These are phyloP conservation scores for Lampris megalopsis DNA, from an alignment of 2,113 vertebrate genomes.

Conservation along the genomic window DNA sequence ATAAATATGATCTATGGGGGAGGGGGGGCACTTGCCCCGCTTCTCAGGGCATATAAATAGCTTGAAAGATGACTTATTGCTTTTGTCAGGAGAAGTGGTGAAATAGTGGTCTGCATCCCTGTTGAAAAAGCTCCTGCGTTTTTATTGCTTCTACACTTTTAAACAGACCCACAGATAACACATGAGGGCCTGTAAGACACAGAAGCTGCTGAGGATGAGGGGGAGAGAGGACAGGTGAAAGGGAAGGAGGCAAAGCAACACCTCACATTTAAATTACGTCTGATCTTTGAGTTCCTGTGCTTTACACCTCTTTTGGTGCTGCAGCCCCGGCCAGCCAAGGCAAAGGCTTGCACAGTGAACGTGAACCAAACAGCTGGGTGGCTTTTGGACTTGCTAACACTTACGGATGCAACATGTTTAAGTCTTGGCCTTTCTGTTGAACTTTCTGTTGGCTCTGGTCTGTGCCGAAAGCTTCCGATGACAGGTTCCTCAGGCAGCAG, in stretches of 20 bases:
- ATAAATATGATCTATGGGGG: slow-evolving; percentile 67
- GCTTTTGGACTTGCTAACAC: slow-evolving; percentile 52
- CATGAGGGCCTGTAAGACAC: slow-evolving; percentile 40
- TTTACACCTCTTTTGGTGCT: slow-evolving; percentile 65
- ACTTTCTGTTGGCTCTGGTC: slow-evolving; percentile 49
- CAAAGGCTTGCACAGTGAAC: slow-evolving; percentile 42
- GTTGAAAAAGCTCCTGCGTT: slow-evolving; percentile 36
- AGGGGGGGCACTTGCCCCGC: slow-evolving; percentile 51
- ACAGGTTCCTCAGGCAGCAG: slow-evolving; percentile 56
- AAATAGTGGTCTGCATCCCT: slow-evolving; percentile 54
- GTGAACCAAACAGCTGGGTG: slow-evolving; percentile 75
- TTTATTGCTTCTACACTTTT: slow-evolving; percentile 62
- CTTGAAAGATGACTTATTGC: slow-evolving; percentile 72
- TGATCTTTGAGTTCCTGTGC: slow-evolving; percentile 58
- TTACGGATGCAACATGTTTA: slow-evolving; percentile 51
- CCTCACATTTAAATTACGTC: slow-evolving; percentile 53
- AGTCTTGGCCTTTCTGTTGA: slow-evolving; percentile 55
- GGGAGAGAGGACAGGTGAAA: not conserved
- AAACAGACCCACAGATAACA: slow-evolving; percentile 42
- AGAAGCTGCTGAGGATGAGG: slow-evolving; percentile 20
- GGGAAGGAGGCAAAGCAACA: slow-evolving; percentile 12
- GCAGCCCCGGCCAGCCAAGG: slow-evolving; percentile 46
- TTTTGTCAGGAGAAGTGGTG: slow-evolving; percentile 54
- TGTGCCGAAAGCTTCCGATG: slow-evolving; percentile 54
- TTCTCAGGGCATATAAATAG: slow-evolving; percentile 75